Evolutionary conservation across 2,888 invertebrate genomes (phyloP), one percentile per base, ranked within the genome.

Genomic region (Disparrhopalites patrizii): DNA sequence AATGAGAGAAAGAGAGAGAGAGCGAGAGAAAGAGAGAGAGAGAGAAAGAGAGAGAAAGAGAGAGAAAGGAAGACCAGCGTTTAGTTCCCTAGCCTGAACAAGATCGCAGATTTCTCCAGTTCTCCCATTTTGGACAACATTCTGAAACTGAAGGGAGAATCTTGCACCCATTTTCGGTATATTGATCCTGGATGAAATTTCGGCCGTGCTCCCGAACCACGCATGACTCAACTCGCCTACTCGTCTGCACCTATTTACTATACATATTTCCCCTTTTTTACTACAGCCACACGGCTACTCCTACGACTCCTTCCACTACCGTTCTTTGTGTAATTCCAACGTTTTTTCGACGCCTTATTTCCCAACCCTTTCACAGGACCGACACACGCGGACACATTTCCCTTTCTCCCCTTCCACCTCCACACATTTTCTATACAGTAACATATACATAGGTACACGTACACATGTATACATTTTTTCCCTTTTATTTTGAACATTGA

Each of bases 121-220:
- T 56, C 56, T 56, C 38, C 56, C 56, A 56, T 56, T 56, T 56
- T 56, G 56, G 38, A 31, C 56, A 38, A 56, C 33, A 31, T 15
- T 5, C 30, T 33, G 30, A 30, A 28, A 30, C 31, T 36, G 31
- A 36, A 50, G 38, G 33, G 38, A 38, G 54, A 55, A 55, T 55
- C 54, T 55, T 55, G 54, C 36, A 38, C 38, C 56, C 56, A 38
- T 56, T 56, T 56, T 56, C 25, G 56, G 56, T 56, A 56, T 56
- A 56, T 56, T 56, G 56, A 56, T 56, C 56, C 38, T 38, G 38
- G 20, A 33, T 15, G 25, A 56, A 56, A 56, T 38, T 56, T 56
- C 25, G 20, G 23, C 28, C 25, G 20, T 5, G 13, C 13, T 23
- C 23, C 3, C 4, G 3, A 47, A 47, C 10, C 25, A 38, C 56